These are phyloP conservation scores for Neolamprologus cancellatus DNA, from an alignment of 2,113 vertebrate genomes.

Conservation along the genomic window DNA sequence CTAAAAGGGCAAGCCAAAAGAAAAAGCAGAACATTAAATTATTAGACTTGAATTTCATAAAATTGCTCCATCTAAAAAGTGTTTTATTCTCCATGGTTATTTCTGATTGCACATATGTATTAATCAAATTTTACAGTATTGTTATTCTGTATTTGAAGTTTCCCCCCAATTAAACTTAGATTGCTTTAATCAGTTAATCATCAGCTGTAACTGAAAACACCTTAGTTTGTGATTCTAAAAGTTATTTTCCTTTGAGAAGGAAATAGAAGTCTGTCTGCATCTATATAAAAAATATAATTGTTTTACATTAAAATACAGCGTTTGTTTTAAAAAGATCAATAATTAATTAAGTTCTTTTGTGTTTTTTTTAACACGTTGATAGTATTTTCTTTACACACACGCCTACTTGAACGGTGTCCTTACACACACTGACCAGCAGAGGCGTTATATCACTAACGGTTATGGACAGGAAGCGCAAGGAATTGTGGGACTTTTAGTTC, in stretches of 20 bases:
- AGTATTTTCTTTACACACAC: background rate
- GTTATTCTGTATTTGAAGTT: background rate
- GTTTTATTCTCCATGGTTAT: background rate
- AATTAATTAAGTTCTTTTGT: background rate
- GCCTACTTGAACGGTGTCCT: background rate
- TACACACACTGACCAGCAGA: background rate
- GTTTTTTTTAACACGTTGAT: background rate
- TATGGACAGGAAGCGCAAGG: background rate
- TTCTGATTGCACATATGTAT: background rate
- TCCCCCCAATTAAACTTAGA: background rate
- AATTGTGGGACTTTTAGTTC: constrained; percentile 59
- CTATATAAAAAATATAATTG: no score
- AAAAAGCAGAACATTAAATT: background rate
- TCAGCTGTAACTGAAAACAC: background rate
- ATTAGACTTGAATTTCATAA: background rate
- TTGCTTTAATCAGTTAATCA: background rate
- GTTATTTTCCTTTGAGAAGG: background rate
- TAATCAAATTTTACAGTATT: background rate
- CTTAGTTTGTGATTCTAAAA: background rate
- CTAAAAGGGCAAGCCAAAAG: background rate
- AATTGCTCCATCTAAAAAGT: background rate
- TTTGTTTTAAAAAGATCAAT: background rate
- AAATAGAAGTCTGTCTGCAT: background rate
- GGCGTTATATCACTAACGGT: background rate
- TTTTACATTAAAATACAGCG: background rate